Evolutionary conservation across 1,140 invertebrate genomes (phyloP).

Genomic region (Aphidius ervi): DNA sequence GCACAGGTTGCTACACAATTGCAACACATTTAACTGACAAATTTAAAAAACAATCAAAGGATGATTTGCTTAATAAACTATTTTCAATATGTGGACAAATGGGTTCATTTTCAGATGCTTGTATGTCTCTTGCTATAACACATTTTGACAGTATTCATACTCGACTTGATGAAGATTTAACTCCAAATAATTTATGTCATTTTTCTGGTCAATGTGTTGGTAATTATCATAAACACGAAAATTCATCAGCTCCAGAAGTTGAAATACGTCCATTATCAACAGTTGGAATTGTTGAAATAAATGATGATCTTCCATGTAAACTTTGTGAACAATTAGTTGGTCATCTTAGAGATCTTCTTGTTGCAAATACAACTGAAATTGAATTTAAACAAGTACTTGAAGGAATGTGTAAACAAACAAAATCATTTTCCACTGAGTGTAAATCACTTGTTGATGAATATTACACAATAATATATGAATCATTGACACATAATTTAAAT

Average conservation of each 20-base stretch:
- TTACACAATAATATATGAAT: slow-evolving; percentile 69
- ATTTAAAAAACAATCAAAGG: slow-evolving; percentile 32
- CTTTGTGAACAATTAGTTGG: slow-evolving; percentile 76
- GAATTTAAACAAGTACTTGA: slow-evolving; percentile 76
- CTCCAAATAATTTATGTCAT: slow-evolving; percentile 65
- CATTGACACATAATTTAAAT: slow-evolving; percentile 66
- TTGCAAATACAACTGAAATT: slow-evolving; percentile 78
- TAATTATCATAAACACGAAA: slow-evolving; percentile 63
- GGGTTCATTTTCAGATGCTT: slow-evolving; percentile 72
- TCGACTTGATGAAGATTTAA: slow-evolving; percentile 61
- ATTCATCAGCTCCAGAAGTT: slow-evolving; percentile 48
- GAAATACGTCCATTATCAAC: slow-evolving; percentile 57
- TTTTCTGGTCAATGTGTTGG: slow-evolving; percentile 67
- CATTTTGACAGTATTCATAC: slow-evolving; percentile 68
- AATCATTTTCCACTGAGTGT: slow-evolving; percentile 58
- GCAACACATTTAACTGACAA: slow-evolving; percentile 46
- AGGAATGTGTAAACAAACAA: slow-evolving; percentile 77
- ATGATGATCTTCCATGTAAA: slow-evolving; percentile 75
- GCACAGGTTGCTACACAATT: slow-evolving; percentile 46
- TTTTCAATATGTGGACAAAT: slow-evolving; percentile 59
- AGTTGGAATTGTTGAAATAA: slow-evolving; percentile 54
- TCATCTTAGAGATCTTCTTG: slow-evolving; percentile 73
- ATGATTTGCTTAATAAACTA: slow-evolving; percentile 35
- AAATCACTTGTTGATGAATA: slow-evolving; percentile 70
- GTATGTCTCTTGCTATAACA: slow-evolving; percentile 65